Percentiles rank a stretch among this genome's conserved stretches.
phyloP scores from a whole-genome alignment of 2,113 vertebrate genomes.

The Arizona elegans region DNA sequence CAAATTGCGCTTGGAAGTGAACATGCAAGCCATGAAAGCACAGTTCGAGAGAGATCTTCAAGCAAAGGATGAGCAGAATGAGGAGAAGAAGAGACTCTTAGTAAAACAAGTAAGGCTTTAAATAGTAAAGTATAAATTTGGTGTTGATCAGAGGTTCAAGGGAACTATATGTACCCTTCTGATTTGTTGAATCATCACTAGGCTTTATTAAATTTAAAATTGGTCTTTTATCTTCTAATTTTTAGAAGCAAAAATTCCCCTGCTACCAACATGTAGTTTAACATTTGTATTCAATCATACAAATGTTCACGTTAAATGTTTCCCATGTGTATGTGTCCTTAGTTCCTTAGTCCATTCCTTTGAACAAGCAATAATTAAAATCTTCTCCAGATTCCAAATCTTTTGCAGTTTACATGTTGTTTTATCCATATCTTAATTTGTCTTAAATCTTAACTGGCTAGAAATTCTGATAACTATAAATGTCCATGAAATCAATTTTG shows the following conservation, averaged over 20 bases:
- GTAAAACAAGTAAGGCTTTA: constrained; percentile 83
- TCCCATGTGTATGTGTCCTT: not conserved
- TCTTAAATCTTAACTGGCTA: not conserved
- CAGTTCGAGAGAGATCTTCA: constrained; percentile 94
- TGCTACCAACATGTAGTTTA: not conserved
- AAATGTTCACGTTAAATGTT: not conserved
- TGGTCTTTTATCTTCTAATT: not conserved
- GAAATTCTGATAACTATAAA: not conserved
- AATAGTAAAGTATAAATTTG: not conserved
- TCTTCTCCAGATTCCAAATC: not conserved
- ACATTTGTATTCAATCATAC: not conserved
- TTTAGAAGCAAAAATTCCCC: not conserved
- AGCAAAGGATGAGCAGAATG: constrained; percentile 89
- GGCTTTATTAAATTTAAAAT: not conserved
- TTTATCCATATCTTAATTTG: not conserved
- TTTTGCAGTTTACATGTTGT: not conserved
- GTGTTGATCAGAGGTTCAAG: not conserved
- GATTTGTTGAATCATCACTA: not conserved
- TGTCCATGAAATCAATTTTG: not conserved
- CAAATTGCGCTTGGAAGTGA: constrained; percentile 94
- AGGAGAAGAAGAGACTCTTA: constrained; percentile 92
- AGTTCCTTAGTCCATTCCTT: not conserved
- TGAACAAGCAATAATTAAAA: not conserved
- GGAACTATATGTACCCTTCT: no score
- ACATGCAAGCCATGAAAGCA: constrained; percentile 99